A percentile compares a stretch with the other conserved stretches of the same genome.
These are phyloP conservation scores for Rosalia funebris DNA, from an alignment of 2,888 invertebrate species.

Conservation along the genomic window DNA sequence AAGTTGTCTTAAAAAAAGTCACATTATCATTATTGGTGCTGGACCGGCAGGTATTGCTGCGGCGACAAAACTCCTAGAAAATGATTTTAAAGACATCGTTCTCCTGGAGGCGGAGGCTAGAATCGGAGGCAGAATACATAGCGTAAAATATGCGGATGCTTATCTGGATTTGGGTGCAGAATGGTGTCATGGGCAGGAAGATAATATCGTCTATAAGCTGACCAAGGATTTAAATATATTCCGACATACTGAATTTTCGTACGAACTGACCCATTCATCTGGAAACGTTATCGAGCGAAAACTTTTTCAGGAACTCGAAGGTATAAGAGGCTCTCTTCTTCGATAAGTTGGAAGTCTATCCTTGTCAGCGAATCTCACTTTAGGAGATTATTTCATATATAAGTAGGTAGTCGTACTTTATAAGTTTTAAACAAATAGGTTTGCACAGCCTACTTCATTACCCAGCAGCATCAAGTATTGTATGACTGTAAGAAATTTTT, in stretches of 20 bases:
- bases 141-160: constrained; percentile 44
- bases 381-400: constrained; percentile 11
- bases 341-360: constrained; percentile 5
- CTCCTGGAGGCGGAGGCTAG: constrained; percentile 62
- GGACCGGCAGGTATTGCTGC: constrained; percentile 70
- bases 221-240: constrained; percentile 54
- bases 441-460: too few relatives aligned
- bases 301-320: background rate
- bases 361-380: background rate
- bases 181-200: constrained; percentile 60
- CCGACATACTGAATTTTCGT: constrained; percentile 27
- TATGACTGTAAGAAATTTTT: too few relatives aligned
- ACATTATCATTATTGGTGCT: constrained; percentile 35
- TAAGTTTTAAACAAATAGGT: too few relatives aligned
- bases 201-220: constrained; percentile 56
- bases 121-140: constrained; percentile 58
- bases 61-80: constrained; percentile 64
- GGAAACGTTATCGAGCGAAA: constrained; percentile 26
- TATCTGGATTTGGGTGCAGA: constrained; percentile 57
- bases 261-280: constrained; percentile 34
- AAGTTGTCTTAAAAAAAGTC: background rate
- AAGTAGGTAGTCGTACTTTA: constrained; percentile 10
- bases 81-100: constrained; percentile 63
- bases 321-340: constrained; percentile 2
- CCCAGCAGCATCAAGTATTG: too few relatives aligned